Evolutionary conservation across 1,140 invertebrate genomes (phyloP), one percentile per base, ranked within the genome.

Genomic region (Thaumetopoea pityocampa): DNA sequence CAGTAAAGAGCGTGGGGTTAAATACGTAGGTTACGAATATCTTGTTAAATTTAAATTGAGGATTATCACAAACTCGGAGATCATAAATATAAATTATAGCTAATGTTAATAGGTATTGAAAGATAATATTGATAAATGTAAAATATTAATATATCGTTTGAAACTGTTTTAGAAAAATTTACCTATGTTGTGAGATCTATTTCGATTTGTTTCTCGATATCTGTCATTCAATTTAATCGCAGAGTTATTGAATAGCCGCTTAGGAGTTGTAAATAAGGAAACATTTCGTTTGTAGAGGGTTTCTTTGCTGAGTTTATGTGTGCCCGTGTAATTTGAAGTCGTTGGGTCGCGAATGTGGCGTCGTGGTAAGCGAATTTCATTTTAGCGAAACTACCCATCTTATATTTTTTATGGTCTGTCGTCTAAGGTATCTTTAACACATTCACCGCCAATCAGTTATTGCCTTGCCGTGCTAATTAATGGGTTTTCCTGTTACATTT

Each of bases 161-260:
- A 76, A 70, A 69, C 60, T 70, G 72, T 83, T 81, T 83, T 83
- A 83, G 79, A 83, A 79, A 81, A 83, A 81, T 83, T 78, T 83
- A 83, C 77, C 77, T 83, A 72, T 66, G 79, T 83, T 83, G n/a
- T n/a, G 59, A 72, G 10, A 70, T 54, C 63, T 68, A 60, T 68
- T 65, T 70, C 60, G 51, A 66, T 82, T 82, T 69, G 43, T 73
- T 80, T 78, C 64, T 55, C 49, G 42, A 62, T 64, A 56, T 67
- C 52, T 62, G 52, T 68, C 71, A 66, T 71, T 63, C 50, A 61
- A 62, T 62, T 73, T 66, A 52, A 61, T 74, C 59, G 58, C 61
- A 67, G 64, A 65, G 42, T 53, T 70, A 78, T 72, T 72, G 42
- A 54, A 53, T 76, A 77, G 74, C 67, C 68, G 67, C 60, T 62